These are phyloP conservation scores for Siniperca knerii DNA, from an alignment of 2,113 vertebrate species.

Conservation along the genomic window DNA sequence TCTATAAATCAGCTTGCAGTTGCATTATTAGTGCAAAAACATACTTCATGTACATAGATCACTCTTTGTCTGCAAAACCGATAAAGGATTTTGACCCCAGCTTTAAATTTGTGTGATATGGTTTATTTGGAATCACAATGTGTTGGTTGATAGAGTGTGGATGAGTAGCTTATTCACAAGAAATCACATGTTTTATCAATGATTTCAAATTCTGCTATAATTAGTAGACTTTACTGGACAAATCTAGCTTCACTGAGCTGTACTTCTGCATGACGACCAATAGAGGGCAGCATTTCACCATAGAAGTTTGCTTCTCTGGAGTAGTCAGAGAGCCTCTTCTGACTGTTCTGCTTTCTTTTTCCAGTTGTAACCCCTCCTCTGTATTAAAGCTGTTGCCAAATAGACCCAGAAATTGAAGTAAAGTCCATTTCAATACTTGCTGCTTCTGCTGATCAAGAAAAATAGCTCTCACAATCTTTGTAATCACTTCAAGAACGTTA, in stretches of 20 bases:
- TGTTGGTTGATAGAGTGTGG: not conserved
- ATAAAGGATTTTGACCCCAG: conserved; percentile 37
- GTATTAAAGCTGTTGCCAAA: not conserved
- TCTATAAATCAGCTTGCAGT: not conserved
- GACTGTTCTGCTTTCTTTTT: not conserved
- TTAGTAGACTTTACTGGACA: not conserved
- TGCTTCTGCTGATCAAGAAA: not conserved
- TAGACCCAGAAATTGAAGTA: not conserved
- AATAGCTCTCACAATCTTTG: not conserved
- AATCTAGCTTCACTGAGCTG: not conserved
- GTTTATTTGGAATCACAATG: not conserved
- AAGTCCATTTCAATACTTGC: accelerated
- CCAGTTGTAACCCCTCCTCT: not conserved
- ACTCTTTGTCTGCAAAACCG: not conserved
- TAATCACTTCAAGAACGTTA: not conserved
- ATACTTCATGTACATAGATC: conserved; percentile 30
- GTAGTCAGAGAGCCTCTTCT: not conserved
- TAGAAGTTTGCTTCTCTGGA: not conserved
- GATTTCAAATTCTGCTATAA: not conserved
- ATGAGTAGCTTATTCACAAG: not conserved
- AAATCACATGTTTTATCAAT: not conserved
- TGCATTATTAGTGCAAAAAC: not conserved
- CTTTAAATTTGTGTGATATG: not conserved
- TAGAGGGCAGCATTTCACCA: conserved; percentile 69
- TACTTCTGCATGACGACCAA: conserved; percentile 14